Evolutionary conservation across 2,113 vertebrate genomes (phyloP).

Genomic region (Astur gentilis): DNA sequence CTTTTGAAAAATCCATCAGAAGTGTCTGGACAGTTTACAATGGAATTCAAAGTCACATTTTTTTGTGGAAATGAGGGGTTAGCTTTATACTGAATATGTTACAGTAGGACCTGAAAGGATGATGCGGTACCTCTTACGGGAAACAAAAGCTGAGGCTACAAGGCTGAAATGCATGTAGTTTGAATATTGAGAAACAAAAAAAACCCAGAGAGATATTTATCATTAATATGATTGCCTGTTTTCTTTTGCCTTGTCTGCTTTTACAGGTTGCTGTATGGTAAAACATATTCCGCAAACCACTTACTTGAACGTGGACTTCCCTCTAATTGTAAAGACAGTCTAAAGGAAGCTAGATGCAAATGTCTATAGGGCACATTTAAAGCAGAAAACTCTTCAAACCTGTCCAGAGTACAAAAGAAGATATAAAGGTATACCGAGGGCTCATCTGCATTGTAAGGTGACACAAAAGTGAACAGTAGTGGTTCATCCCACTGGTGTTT

Average conservation of each 20-base stretch:
- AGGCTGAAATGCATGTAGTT: background rate
- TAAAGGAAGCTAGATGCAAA: background rate
- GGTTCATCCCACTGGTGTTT: background rate
- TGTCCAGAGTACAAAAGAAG: background rate
- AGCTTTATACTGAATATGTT: background rate
- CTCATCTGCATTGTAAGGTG: background rate
- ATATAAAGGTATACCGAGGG: background rate
- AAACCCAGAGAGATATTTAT: background rate
- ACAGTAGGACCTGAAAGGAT: background rate
- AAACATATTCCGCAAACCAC: background rate
- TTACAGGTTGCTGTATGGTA: background rate
- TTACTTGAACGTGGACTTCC: background rate
- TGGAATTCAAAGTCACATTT: background rate
- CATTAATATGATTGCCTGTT: background rate
- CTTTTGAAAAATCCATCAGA: background rate
- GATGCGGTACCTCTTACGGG: background rate
- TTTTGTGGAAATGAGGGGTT: background rate
- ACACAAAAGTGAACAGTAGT: background rate
- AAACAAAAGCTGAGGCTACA: background rate
- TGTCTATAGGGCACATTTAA: background rate
- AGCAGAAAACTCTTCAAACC: background rate
- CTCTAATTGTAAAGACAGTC: background rate
- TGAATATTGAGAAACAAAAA: background rate
- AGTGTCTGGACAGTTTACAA: background rate
- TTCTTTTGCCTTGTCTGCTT: background rate